These are phyloP conservation scores for Gryllus longicercus DNA, from an alignment of 2,888 invertebrate species.

Conservation along the genomic window DNA sequence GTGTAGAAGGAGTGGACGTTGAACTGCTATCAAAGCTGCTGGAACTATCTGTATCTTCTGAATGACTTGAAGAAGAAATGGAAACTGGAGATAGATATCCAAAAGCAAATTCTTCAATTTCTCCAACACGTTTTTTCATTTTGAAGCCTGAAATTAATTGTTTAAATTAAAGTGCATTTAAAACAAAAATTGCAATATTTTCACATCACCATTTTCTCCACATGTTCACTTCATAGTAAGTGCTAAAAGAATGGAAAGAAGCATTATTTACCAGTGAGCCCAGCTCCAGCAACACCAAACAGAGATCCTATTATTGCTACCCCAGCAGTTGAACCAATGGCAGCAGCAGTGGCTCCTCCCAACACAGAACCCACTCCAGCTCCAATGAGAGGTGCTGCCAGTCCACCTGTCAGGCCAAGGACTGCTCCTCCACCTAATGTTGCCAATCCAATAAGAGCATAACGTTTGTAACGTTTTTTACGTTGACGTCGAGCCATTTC, in stretches of 20 bases:
- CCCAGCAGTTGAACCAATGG: conserved; percentile 53
- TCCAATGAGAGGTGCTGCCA: conserved; percentile 63
- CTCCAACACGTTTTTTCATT: conserved; percentile 66
- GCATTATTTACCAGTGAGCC: conserved; percentile 52
- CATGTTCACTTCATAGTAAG: too few relatives aligned
- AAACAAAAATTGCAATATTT: not conserved
- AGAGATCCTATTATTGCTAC: conserved; percentile 57
- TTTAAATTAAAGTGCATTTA: not conserved
- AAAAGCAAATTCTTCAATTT: conserved; percentile 64
- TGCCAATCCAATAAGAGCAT: conserved; percentile 60
- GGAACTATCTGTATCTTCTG: not conserved
- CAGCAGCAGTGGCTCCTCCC: conserved; percentile 49
- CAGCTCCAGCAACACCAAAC: conserved; percentile 66
- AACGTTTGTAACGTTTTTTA: conserved; percentile 57
- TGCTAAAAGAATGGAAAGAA: not conserved
- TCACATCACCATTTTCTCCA: not conserved
- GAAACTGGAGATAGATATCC: conserved; percentile 49
- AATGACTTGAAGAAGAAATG: not conserved
- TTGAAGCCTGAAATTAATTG: conserved; percentile 53
- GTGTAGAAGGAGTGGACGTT: not conserved
- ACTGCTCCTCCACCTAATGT: conserved; percentile 62
- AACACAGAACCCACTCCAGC: conserved; percentile 53
- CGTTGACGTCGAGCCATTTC: conserved; percentile 50
- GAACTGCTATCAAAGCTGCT: not conserved
- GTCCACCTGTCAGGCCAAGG: conserved; percentile 62